Evolutionary conservation across 2,797 vertebrate species (phyloP), one percentile per base, ranked within the genome.

Genomic region (Cossypha polioptera): DNA sequence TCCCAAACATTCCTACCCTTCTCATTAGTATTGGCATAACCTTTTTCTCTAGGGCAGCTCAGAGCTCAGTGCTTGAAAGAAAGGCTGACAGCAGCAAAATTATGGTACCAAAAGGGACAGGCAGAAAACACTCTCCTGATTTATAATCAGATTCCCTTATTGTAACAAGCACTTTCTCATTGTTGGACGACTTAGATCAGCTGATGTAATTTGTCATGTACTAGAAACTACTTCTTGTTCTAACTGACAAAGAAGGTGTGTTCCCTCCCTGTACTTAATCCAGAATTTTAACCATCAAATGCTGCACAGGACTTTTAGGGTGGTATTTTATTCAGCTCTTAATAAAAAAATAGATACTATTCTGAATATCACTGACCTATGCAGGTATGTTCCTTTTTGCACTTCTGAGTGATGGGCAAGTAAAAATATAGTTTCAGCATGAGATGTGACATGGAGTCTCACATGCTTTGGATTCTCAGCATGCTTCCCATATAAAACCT

Each of bases 41-140:
- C 59, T 25, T 95, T 94, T 95, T 94, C 92, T 94, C 94, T 79
- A 96, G 94, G 82, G 95, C 47, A 94, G 69, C 54, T 95, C 78
- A 88, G 69, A 80, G 65, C 87, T 86, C 62, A 75, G 67, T 80
- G 95, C 81, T 95, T 86, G 86, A 89, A 95, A 68, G 54, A 96
- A 95, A 85, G 48, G 81, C 95, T 96, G 96, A 97, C 86, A 92
- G 50, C 58, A 95, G 90, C 92, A 96, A 94, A 95, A 97, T 94
- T 94, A 85, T 24, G 12, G 42, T 68, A 93, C 81, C 84, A 89
- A 94, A 50, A 71, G 78, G 80, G 86, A 94, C 58, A 86, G 58
- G 53, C 58, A 91, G 58, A 91, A 92, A 95, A 90, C 79, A 73
- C 45, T 86, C 69, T 67, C 71, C 73, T 97, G 87, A 91, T 95